Evolutionary conservation across 2,888 invertebrate genomes (phyloP), one percentile per base, ranked within the genome.

Genomic region (Nipponacmea schrenckii): DNA sequence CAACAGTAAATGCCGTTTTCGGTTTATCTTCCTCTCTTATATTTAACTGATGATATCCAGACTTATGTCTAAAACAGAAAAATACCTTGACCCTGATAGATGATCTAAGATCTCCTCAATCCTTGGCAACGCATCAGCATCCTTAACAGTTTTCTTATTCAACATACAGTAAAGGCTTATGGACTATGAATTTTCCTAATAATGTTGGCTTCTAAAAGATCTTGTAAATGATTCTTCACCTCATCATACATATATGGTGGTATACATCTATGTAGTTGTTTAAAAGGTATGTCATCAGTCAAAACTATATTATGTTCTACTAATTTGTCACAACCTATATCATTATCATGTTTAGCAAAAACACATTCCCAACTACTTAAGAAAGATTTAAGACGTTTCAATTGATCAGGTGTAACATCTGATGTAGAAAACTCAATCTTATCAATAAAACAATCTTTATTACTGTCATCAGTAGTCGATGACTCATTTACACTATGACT

Each of bases 231-330:
- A 15, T 69, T 64, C 7, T 71, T 20, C 12, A 75, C 69, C 66
- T 77, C 75, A n/a, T 73, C 71, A 46, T 48, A 68, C 65, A 70
- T 56, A 8, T 46, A 70, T 48, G 75, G 73, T 64, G 71, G 73
- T 2, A 75, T 64, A 12, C 70, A 1, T 31, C 70, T 20, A 56
- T 73, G 70, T 14, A 67, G 67, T 64, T 73, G 26, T 56, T 73
- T 73, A 31, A 73, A 62, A 0, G 75, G 74, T 17, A 24, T 63
- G 15, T 73, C 64, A 46, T 73, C 73, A 8, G 56, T 56, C 1
- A 77, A 27, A 5, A 66, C 48, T 44, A 77, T 77, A 1, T 24
- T 31, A 46, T 77, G 77, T n/a, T 70, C 63, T 10, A 77, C 69
- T 20, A 75, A 24, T 14, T 48, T 44, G 8, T 64, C 71, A 17